Evolutionary conservation across 2,797 vertebrate species (phyloP).

Genomic region (Sternotherus odoratus): DNA sequence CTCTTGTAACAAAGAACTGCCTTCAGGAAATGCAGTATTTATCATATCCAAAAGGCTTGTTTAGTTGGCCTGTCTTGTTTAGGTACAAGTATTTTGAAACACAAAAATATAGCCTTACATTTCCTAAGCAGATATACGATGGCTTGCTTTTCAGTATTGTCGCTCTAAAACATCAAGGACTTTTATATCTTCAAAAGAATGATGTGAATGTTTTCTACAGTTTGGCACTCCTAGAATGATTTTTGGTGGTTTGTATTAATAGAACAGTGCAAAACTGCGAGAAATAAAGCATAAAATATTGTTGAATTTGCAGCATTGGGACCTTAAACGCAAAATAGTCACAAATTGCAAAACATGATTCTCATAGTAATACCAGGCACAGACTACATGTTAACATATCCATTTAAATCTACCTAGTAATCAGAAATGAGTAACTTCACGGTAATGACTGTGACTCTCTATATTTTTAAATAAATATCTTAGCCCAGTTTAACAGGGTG

Average conservation of each 20-base stretch:
- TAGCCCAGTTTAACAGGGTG: not conserved
- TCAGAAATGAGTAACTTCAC: not conserved
- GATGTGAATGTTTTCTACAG: not conserved
- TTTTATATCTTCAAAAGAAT: not conserved
- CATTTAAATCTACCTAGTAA: not conserved
- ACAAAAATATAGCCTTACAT: not conserved
- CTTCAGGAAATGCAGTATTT: not conserved
- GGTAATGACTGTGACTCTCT: not conserved
- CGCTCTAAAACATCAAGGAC: not conserved
- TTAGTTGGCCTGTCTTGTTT: not conserved
- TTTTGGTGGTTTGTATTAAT: not conserved
- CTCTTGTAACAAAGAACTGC: not conserved
- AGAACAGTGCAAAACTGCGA: not conserved
- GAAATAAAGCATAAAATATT: not conserved
- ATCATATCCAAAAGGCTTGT: not conserved
- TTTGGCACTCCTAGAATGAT: not conserved
- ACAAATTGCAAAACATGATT: not conserved
- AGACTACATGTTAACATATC: not conserved
- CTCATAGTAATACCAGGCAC: not conserved
- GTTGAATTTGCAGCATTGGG: not conserved
- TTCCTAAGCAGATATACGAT: not conserved
- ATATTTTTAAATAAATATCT: not conserved
- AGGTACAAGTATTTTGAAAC: not conserved
- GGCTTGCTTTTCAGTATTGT: not conserved
- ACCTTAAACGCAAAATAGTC: not conserved